These are phyloP conservation scores for Turritopsis dohrnii DNA, from an alignment of 30 jellyfish, hydroid and myxozoan genomes.

Conservation along the genomic window DNA sequence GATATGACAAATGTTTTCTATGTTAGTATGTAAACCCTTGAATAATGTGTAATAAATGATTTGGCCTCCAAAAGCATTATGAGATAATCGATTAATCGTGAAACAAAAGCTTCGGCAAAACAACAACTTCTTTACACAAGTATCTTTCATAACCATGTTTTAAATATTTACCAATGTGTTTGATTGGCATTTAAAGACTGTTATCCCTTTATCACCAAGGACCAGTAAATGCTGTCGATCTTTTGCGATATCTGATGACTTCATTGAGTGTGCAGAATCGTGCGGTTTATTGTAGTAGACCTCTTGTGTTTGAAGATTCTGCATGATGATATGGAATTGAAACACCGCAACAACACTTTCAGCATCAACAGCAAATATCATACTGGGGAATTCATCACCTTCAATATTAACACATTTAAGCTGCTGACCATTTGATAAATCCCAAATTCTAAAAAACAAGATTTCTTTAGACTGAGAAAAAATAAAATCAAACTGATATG, in stretches of 20 bases:
- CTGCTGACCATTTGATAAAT: constrained; percentile 42
- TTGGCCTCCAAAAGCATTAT: no score
- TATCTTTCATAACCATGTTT: no score
- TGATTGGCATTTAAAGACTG: background rate
- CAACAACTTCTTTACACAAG: background rate
- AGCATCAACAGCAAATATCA: constrained; percentile 30
- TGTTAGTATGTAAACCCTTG: no score
- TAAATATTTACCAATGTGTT: background rate
- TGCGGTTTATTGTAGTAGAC: constrained; percentile 18
- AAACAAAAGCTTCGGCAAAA: no score
- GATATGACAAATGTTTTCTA: no score
- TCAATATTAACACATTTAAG: constrained; percentile 36
- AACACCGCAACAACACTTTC: constrained; percentile 40
- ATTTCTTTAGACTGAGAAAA: background rate
- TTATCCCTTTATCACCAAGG: background rate
- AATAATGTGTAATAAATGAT: no score
- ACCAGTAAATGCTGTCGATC: background rate
- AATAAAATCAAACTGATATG: background rate
- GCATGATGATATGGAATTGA: constrained; percentile 21
- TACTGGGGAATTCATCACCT: background rate
- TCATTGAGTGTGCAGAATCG: background rate
- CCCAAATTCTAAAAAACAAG: constrained; percentile 48
- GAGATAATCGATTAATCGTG: no score
- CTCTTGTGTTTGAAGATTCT: constrained; percentile 66
- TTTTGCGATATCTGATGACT: background rate